Evolutionary conservation across 2,888 invertebrate species (phyloP).

Genomic region (Papilio demoleus): DNA sequence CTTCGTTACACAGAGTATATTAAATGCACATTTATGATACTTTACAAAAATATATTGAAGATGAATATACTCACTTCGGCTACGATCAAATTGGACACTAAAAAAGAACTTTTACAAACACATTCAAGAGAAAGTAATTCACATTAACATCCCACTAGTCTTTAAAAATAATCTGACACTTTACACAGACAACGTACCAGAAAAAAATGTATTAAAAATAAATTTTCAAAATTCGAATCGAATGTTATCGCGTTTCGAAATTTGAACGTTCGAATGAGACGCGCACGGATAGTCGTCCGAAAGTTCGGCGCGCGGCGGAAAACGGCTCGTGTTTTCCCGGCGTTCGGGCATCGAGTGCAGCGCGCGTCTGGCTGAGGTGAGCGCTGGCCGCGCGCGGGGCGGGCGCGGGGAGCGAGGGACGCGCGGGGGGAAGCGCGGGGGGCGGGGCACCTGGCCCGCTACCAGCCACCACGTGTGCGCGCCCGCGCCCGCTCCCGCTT

Average conservation of each 20-base stretch:
- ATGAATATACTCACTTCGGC: constrained; percentile 70
- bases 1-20: constrained; percentile 59
- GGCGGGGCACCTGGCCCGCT: constrained; percentile 77
- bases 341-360: constrained; percentile 81
- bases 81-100: constrained; percentile 55
- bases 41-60: constrained; percentile 43
- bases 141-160: constrained; percentile 75
- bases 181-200: constrained; percentile 51
- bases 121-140: constrained; percentile 54
- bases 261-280: constrained; percentile 53
- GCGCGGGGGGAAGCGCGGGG: constrained; percentile 67
- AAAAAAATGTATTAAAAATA: constrained; percentile 39
- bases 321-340: constrained; percentile 81
- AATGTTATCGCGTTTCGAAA: constrained; percentile 53
- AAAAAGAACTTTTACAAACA: constrained; percentile 40
- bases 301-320: constrained; percentile 78
- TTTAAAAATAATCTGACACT: constrained; percentile 53
- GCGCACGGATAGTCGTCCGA: constrained; percentile 46
- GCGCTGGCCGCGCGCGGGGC: constrained; percentile 54
- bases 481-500: constrained; percentile 55
- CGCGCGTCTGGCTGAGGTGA: constrained; percentile 74
- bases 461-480: constrained; percentile 60
- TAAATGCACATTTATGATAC: constrained; percentile 61
- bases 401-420: constrained; percentile 49
- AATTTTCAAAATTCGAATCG: constrained; percentile 43